Evolutionary conservation across 2,888 invertebrate species (phyloP), one percentile per base, ranked within the genome.

Genomic region (Itoplectis maculator): DNA sequence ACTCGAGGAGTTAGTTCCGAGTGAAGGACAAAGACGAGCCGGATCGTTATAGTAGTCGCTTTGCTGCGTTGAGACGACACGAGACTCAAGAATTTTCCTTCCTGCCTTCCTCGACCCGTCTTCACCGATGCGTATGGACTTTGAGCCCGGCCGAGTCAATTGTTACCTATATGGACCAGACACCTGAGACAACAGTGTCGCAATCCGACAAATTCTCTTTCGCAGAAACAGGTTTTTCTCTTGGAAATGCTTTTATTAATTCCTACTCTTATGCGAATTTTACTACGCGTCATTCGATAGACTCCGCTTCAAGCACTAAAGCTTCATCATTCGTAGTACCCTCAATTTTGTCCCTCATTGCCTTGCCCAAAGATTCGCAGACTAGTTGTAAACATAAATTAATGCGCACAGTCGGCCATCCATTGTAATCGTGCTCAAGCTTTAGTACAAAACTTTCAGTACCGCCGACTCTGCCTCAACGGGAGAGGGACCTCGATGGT

Each of bases 1-100:
- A 83, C 86, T 87, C 47, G 74, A 82, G 70, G 37, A 75, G 63
- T 75, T 66, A 79, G 59, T 70, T 69, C 61, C 42, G 42, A 66
- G 72, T 37, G 75, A 68, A 66, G 68, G 61, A 49, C 68, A 80
- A 70, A 70, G 54, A 66, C 70, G 74, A 72, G 75, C 20, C 75
- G 47, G 68, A 56, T 63, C 29, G 61, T 59, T 47, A 59, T 42
- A 49, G 47, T 59, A 45, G 45, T 37, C 29, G 49, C 54, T 56
- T n/a, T n/a, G 63, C 69, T 66, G 59, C 65, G 72, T 66, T 59
- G 56, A 61, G 61, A 61, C 49, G 77, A 76, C 63, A 65, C 68
- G 72, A 76, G 37, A 56, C 75, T 78, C 61, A 56, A 77, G 77
- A 29, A 63, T 61, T 40, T 76, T 37, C 59, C 47, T 23, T 29